Conservation (phyloP, 2,888 invertebrate species). For the Metellina segmentata region DNA sequence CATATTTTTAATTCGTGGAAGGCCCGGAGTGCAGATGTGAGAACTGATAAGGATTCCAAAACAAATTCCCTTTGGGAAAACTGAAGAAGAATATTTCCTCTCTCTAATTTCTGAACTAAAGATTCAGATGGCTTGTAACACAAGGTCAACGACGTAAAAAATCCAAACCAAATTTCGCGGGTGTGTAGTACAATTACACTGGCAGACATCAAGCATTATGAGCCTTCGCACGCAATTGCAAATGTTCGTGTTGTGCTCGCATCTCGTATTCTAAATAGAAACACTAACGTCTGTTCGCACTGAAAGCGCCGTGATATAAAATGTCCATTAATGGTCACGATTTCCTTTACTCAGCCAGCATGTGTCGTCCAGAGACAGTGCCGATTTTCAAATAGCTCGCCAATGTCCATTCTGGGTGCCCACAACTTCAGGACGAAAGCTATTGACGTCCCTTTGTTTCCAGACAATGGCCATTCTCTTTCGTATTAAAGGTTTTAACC, state of each 20-base stretch:
- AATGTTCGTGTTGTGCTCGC: neutral
- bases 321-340: neutral
- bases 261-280: neutral
- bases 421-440: neutral
- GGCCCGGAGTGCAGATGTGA: too few relatives aligned
- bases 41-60: too few relatives aligned
- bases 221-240: neutral
- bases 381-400: neutral
- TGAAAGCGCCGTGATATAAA: neutral
- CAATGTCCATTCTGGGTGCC: neutral
- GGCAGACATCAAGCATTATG: neutral
- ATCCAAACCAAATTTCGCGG: neutral
- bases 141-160: neutral
- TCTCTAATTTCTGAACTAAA: too few relatives aligned
- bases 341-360: neutral
- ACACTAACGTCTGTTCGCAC: neutral
- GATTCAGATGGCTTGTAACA: too few relatives aligned
- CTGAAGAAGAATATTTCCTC: too few relatives aligned
- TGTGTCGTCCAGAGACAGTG: neutral
- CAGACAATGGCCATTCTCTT: neutral
- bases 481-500: neutral
- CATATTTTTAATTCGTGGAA: too few relatives aligned
- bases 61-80: too few relatives aligned
- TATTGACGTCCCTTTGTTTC: neutral
- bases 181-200: neutral